phyloP scores from a whole-genome alignment of 2,888 invertebrate genomes.

The Gymnoscelis rufifasciata region DNA sequence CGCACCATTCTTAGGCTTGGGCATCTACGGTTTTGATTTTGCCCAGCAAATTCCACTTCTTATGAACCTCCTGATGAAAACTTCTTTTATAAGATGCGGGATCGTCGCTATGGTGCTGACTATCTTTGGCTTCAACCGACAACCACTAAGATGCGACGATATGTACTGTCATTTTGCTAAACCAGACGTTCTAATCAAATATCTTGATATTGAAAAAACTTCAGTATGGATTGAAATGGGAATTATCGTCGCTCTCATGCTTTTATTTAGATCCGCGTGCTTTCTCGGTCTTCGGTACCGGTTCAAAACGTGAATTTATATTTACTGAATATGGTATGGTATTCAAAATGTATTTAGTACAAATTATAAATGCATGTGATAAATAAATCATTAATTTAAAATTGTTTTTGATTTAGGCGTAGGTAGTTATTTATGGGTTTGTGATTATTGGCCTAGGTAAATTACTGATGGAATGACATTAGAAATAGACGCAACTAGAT shows the following conservation, averaged over 20 bases:
- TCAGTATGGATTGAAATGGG: constrained; percentile 79
- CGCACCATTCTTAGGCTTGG: constrained; percentile 83
- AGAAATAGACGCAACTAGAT: neutral
- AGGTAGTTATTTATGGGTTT: constrained; percentile 2
- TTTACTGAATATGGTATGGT: constrained; percentile 20
- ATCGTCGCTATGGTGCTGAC: constrained; percentile 81
- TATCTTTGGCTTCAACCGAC: constrained; percentile 81
- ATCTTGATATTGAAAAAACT: constrained; percentile 77
- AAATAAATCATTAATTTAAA: constrained; percentile 9
- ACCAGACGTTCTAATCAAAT: constrained; percentile 80
- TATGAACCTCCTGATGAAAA: constrained; percentile 82
- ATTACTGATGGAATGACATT: neutral
- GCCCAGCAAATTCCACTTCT: constrained; percentile 80
- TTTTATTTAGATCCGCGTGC: constrained; percentile 77
- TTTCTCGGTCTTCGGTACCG: constrained; percentile 79
- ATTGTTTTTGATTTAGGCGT: neutral
- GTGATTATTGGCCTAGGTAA: neutral
- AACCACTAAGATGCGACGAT: constrained; percentile 77
- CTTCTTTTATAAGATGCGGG: constrained; percentile 82
- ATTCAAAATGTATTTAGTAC: constrained; percentile 27
- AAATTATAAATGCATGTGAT: constrained; percentile 25
- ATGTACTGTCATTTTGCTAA: constrained; percentile 83
- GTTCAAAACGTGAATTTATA: constrained; percentile 60
- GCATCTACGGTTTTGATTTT: constrained; percentile 85
- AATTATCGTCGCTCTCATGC: constrained; percentile 70